A percentile compares a stretch with the other conserved stretches of the same genome.
These are phyloP conservation scores for Wiebesia pumilae DNA, from an alignment of 1,140 invertebrate species.

Conservation along the genomic window DNA sequence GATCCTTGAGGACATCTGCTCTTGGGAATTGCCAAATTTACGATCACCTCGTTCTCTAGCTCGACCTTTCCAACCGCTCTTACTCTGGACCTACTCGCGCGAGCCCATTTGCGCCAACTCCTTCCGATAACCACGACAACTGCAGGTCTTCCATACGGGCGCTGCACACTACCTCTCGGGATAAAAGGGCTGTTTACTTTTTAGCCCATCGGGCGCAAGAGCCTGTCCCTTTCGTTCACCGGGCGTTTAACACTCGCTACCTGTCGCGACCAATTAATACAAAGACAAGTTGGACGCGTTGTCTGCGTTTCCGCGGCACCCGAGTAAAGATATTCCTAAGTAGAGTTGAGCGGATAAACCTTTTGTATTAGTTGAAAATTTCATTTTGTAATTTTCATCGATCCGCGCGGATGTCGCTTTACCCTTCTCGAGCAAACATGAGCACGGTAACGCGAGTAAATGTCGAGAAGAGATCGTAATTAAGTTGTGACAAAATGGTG, in stretches of 20 bases:
- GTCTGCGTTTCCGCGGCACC: background rate
- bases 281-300: background rate
- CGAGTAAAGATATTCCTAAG: conserved; percentile 34
- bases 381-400: background rate
- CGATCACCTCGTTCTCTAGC: background rate
- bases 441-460: background rate
- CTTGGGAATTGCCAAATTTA: background rate
- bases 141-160: no score
- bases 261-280: background rate
- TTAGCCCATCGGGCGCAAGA: no score
- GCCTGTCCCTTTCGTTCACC: no score
- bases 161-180: no score
- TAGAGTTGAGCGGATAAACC: conserved; percentile 30
- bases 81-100: background rate
- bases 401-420: background rate
- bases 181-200: no score
- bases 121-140: background rate
- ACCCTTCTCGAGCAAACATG: background rate
- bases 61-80: background rate
- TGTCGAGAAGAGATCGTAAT: background rate
- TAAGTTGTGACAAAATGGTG: no score
- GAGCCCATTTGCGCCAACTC: background rate
- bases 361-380: background rate
- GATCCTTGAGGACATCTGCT: conserved; percentile 4
- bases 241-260: no score